Conservation (phyloP, 64 coral and sea anemone genomes). For the Hydrozoanthus tunicans region DNA sequence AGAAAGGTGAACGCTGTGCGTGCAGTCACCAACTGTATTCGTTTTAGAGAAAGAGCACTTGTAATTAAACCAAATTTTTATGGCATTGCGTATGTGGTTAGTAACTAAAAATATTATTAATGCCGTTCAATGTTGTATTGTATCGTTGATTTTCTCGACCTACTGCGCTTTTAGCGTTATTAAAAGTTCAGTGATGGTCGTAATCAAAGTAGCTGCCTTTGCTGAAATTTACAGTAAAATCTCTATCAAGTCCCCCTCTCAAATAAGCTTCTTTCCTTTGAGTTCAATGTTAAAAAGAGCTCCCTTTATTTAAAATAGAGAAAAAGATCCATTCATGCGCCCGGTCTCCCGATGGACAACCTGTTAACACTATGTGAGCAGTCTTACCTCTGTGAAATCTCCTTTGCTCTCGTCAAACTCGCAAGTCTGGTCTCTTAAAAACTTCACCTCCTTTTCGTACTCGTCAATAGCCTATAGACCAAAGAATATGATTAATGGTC, state of each 20-base stretch:
- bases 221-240: too few relatives aligned
- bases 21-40: neutral
- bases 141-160: too few relatives aligned
- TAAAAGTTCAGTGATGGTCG: too few relatives aligned
- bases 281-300: too few relatives aligned
- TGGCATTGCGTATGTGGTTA: too few relatives aligned
- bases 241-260: too few relatives aligned
- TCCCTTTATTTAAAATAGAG: neutral
- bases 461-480: slow-evolving; percentile 33
- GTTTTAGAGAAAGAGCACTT: neutral
- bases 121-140: too few relatives aligned
- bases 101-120: too few relatives aligned
- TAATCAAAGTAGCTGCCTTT: too few relatives aligned
- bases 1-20: neutral
- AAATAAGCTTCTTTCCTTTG: too few relatives aligned
- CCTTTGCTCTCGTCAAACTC: slow-evolving; percentile 35
- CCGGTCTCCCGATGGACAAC: neutral
- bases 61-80: too few relatives aligned
- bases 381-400: slow-evolving; percentile 36
- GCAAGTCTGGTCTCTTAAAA: slow-evolving; percentile 33
- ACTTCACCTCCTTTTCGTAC: slow-evolving; percentile 14
- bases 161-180: too few relatives aligned
- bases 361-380: neutral
- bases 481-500: neutral
- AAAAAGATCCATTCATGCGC: neutral